Evolutionary conservation across 2,888 invertebrate genomes (phyloP), one percentile per base, ranked within the genome.

Genomic region (Melangyna quadrimaculata): DNA sequence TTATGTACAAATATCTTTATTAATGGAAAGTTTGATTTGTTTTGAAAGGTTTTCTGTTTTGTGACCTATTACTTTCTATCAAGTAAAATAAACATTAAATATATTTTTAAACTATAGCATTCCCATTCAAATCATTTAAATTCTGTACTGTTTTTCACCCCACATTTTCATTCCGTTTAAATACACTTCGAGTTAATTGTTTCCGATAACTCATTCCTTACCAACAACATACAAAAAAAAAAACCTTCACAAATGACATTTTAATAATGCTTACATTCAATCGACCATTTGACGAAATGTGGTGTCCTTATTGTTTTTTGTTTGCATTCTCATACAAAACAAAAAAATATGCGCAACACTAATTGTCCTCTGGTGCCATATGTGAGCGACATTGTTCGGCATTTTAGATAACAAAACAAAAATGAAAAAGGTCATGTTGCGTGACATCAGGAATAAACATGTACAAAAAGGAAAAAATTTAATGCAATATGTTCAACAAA

Each of bases 341-440:
- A 43, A 35, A 57, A 40, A 59, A 74, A 27, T 74, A 78, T 71
- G 71, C 57, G 29, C 71, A 77, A 61, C 53, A 77, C 72, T 80
- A 77, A 80, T 59, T 84, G 61, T 72, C 75, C 69, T 72, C 1
- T 37, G 59, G 71, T 84, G 84, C 71, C 84, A 84, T 84, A 80
- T 84, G 84, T 80, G 79, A 78, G 24, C 67, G 67, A 70, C 63
- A 71, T 79, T 80, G 84, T 84, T 75, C 84, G 80, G 84, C 72
- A 72, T 67, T 84, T 84, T 79, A 84, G 84, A 84, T 84, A 84
- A 84, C 53, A 74, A 53, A 19, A 7, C 9, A 63, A 19, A 7
- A n/a, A 63, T 27, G 27, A 40, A 72, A 57, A 63, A 55, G 63
- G 71, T 72, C 84, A 71, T 84, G 75, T 84, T 84, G 83, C 83